Evolutionary conservation across 35 echinoderm and acorn worm genomes (phyloP), one percentile per base, ranked within the genome.

Genomic region (Chiridota heheva): DNA sequence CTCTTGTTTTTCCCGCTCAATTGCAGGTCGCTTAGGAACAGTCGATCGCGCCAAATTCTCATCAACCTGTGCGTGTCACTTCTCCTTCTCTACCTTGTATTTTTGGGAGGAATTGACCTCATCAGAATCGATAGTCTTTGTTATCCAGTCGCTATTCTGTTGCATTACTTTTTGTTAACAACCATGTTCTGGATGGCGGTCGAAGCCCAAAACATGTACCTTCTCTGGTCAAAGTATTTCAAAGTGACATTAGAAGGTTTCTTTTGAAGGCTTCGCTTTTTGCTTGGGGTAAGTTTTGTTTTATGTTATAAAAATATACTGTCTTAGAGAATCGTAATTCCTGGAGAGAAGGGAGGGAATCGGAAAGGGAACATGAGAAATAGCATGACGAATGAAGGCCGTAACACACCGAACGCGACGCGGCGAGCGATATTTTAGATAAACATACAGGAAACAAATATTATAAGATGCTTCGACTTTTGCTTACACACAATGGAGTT

Each of bases 101-200:
- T 95, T 58, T 72, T 96, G 24, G 69, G 53, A 22, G 92, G 92
- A 0, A 89, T 96, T 33, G 92, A 96, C 61, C 60, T 64, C 2
- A 81, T 70, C 0, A n/a, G 47, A 36, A 45, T 37, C 18, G 28
- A 63, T 24, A 8, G 17, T 15, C 58, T 33, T 78, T 26, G 90
- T 86, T 61, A 49, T 77, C 7, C 56, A 5, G 82, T 82, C 37
- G 92, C 87, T 17, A 60, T 77, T 27, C 74, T 96, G 44, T 36
- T 96, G 20, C 92, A 96, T 51, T 96, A 96, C 37, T 96, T 96
- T 57, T 76, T 76, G 5, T 69, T 96, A 7, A 68, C 92, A 0
- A 81, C 92, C 0, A 60, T 96, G 42, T 44, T 86, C 24, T 96
- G 92, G 92, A 96, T 96, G 92, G 92, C 67, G 1, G 92, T 86